phyloP scores from a whole-genome alignment of 2,888 invertebrate genomes.

The Synergus gifuensis region DNA sequence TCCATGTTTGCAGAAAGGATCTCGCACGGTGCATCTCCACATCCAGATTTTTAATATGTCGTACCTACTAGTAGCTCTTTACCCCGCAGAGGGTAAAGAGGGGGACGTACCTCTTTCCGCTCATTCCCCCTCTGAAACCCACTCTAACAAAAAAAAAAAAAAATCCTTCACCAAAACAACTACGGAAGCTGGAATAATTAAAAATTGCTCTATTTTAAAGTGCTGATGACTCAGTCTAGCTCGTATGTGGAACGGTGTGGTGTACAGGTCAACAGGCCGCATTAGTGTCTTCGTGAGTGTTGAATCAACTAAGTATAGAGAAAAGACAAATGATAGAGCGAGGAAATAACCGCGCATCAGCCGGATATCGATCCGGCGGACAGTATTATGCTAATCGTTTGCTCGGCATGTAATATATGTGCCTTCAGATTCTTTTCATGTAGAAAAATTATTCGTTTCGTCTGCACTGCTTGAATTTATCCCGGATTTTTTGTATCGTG shows the following conservation, averaged over 20 bases:
- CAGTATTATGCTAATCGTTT: conserved; percentile 41
- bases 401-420: conserved; percentile 19
- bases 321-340: conserved; percentile 18
- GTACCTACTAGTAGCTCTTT: conserved; percentile 50
- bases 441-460: not conserved
- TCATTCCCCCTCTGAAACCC: conserved; percentile 65
- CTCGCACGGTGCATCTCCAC: conserved; percentile 72
- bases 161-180: conserved; percentile 54
- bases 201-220: conserved; percentile 75
- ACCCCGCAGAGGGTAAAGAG: not conserved
- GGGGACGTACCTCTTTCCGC: conserved; percentile 73
- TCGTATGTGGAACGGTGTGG: conserved; percentile 15
- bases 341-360: conserved; percentile 26
- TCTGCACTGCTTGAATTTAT: no score
- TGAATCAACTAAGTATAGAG: conserved; percentile 41
- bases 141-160: conserved; percentile 19
- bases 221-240: conserved; percentile 60
- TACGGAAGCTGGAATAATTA: conserved; percentile 72
- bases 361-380: conserved; percentile 23
- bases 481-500: no score
- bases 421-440: not conserved
- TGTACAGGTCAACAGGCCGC: conserved; percentile 31
- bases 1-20: conserved; percentile 82
- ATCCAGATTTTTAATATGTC: conserved; percentile 75
- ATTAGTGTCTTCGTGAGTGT: conserved; percentile 20